A percentile compares a stretch with the other conserved stretches of the same genome.
phyloP scores from a whole-genome alignment of 2,888 invertebrate genomes.

The Alloscopus bannaensis region DNA sequence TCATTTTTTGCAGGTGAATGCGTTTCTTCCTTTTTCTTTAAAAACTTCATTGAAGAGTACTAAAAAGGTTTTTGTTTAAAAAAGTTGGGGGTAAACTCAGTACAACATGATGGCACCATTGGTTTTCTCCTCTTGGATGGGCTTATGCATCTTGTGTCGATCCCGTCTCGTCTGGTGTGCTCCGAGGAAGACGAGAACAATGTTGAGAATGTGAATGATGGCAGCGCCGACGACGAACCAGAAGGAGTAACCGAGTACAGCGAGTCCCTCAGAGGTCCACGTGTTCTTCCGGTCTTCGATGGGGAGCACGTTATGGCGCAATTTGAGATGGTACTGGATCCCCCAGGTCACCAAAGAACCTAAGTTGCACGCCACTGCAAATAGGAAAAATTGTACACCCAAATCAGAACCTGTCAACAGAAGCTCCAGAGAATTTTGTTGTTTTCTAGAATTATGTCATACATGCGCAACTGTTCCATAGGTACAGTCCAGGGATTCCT shows the following conservation, averaged over 20 bases:
- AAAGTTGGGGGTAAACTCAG: conserved; percentile 75
- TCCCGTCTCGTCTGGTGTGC: conserved; percentile 81
- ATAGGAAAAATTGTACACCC: no score
- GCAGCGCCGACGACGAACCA: conserved; percentile 87
- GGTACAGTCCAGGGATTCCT: conserved; percentile 83
- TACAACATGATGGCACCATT: conserved; percentile 91
- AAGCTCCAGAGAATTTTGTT: no score
- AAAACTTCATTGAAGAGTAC: not conserved
- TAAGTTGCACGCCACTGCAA: conserved; percentile 85
- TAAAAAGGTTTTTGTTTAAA: conserved; percentile 24
- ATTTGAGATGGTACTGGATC: conserved; percentile 87
- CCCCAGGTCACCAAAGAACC: conserved; percentile 88
- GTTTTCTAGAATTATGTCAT: no score
- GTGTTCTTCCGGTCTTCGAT: conserved; percentile 85
- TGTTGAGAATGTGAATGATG: conserved; percentile 83
- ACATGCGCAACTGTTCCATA: conserved; percentile 88
- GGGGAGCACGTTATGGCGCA: conserved; percentile 88
- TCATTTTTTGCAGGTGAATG: conserved; percentile 11
- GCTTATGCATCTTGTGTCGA: conserved; percentile 80
- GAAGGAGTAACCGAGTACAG: conserved; percentile 90
- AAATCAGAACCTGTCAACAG: no score
- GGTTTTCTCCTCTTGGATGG: conserved; percentile 85
- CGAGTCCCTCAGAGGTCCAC: conserved; percentile 89
- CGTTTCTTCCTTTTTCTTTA: not conserved
- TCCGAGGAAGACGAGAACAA: conserved; percentile 84